These are phyloP conservation scores for Prosapia bicincta DNA, from an alignment of 2,888 invertebrate species.

Conservation along the genomic window DNA sequence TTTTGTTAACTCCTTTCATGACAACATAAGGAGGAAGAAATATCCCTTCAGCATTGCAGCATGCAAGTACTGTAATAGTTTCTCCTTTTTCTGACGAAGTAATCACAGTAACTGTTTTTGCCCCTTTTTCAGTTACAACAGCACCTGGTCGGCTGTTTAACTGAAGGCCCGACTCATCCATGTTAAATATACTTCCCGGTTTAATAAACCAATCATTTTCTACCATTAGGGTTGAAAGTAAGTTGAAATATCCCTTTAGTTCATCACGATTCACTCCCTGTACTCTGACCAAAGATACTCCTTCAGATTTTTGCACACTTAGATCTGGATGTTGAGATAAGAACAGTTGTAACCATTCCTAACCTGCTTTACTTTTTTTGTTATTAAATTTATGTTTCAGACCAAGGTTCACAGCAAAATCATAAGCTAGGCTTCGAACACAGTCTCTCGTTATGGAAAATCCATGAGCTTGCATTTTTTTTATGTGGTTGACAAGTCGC, in stretches of 20 bases:
- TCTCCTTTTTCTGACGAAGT: conserved; percentile 3
- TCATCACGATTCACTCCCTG: neutral
- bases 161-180: conserved; percentile 5
- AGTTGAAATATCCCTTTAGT: neutral
- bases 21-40: conserved; percentile 3
- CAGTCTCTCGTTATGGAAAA: neutral
- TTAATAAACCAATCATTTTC: neutral
- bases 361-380: neutral
- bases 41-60: neutral
- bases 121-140: neutral
- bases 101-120: neutral
- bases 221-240: neutral
- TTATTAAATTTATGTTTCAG: neutral
- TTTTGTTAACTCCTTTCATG: neutral
- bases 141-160: neutral
- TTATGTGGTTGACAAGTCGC: neutral
- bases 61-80: conserved; percentile 1
- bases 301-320: too few species aligned
- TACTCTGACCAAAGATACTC: neutral
- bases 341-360: neutral
- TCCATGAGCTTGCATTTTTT: neutral
- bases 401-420: neutral
- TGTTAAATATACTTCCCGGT: neutral
- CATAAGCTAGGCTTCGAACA: neutral
- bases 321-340: neutral